Conservation (phyloP, 1,140 invertebrate genomes). For the Lepidurus apus region DNA sequence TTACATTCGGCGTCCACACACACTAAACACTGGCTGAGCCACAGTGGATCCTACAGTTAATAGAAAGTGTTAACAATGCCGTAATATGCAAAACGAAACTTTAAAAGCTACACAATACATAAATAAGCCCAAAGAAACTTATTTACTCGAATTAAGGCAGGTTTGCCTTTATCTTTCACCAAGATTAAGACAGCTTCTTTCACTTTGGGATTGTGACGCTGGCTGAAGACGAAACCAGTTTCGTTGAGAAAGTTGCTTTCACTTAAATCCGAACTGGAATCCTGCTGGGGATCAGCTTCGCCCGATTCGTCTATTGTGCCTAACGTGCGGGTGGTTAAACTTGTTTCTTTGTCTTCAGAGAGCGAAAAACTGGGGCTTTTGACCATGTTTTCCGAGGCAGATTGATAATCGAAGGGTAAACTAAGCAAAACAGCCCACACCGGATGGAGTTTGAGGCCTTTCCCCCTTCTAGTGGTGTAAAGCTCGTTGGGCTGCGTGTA, state of each 20-base stretch:
- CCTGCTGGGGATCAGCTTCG: neutral
- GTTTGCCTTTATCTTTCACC: neutral
- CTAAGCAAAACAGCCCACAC: neutral
- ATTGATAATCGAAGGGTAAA: neutral
- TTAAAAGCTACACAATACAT: neutral
- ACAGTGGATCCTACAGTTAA: neutral
- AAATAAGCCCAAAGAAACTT: neutral
- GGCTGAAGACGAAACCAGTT: neutral
- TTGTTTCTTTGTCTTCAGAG: neutral
- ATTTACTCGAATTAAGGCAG: neutral
- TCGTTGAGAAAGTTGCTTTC: neutral
- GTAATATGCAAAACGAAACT: neutral
- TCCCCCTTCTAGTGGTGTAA: slow-evolving; percentile 63
- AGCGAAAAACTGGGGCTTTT: neutral
- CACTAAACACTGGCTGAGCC: neutral
- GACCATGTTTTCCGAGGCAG: neutral
- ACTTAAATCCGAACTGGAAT: neutral
- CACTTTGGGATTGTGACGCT: neutral
- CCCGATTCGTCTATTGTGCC: neutral
- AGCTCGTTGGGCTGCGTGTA: slow-evolving; percentile 79
- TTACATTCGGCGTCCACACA: neutral
- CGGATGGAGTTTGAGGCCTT: slow-evolving; percentile 17
- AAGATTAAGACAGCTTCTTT: neutral
- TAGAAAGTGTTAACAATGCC: neutral
- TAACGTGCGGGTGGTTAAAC: neutral